A percentile compares a stretch with the other conserved stretches of the same genome.
Evolutionary conservation across 2,888 invertebrate genomes (phyloP).

Genomic region (Acleris cristana): DNA sequence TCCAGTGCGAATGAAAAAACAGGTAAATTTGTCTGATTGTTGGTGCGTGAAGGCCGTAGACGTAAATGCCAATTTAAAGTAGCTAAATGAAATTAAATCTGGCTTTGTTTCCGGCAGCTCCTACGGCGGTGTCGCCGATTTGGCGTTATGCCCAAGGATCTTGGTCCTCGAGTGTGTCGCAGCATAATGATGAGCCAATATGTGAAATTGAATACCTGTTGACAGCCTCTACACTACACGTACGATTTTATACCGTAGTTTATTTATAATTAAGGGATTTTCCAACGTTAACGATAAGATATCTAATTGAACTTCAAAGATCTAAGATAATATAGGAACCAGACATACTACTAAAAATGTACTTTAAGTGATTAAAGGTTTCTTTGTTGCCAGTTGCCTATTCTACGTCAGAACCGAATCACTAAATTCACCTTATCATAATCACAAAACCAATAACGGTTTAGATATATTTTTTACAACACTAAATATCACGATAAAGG

Average conservation of each 20-base stretch:
- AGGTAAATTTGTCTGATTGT: too few relatives aligned
- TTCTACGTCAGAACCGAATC: conserved; percentile 13
- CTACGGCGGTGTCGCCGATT: conserved; percentile 50
- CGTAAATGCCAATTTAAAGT: not conserved
- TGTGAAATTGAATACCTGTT: conserved; percentile 41
- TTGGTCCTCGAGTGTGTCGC: conserved; percentile 48
- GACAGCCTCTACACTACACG: not conserved
- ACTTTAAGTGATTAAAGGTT: not conserved
- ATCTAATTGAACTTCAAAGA: not conserved
- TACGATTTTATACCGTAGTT: not conserved
- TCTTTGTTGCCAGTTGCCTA: not conserved
- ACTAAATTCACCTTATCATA: conserved; percentile 6
- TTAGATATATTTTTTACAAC: conserved; percentile 17
- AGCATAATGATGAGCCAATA: conserved; percentile 43
- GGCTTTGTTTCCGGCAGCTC: conserved; percentile 37
- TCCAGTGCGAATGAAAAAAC: too few relatives aligned
- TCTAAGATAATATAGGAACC: too few relatives aligned
- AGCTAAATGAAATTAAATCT: conserved; percentile 33
- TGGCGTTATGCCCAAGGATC: conserved; percentile 69
- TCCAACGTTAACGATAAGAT: not conserved
- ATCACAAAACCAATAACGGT: conserved; percentile 23
- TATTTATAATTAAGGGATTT: not conserved
- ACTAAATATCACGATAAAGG: conserved; percentile 35
- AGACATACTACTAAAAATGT: not conserved
- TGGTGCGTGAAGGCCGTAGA: conserved; percentile 30